Evolutionary conservation across 2,888 invertebrate genomes (phyloP).

Genomic region (Heliothis peltigera): DNA sequence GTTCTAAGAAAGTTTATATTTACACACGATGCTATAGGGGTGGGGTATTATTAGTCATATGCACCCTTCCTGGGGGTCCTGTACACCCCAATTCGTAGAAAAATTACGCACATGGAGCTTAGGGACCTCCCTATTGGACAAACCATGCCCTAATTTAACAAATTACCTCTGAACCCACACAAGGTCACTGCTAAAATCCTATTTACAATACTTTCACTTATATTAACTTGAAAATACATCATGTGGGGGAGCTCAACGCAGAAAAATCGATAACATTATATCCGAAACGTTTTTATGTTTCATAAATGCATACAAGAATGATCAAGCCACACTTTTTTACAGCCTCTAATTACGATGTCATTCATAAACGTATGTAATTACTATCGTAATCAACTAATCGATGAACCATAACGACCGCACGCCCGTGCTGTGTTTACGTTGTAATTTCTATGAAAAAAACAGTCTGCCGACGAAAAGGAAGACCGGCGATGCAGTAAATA

Average conservation of each 20-base stretch:
- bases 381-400: slow-evolving; percentile 81
- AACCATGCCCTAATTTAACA: slow-evolving; percentile 67
- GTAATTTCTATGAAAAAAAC: slow-evolving; percentile 70
- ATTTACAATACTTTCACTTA: slow-evolving; percentile 39
- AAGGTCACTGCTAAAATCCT: slow-evolving; percentile 66
- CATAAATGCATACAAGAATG: slow-evolving; percentile 43
- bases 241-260: slow-evolving; percentile 58
- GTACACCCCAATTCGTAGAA: slow-evolving; percentile 76
- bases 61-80: slow-evolving; percentile 70
- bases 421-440: slow-evolving; percentile 82
- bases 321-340: slow-evolving; percentile 62
- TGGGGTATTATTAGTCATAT: slow-evolving; percentile 63
- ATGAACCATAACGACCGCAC: slow-evolving; percentile 78
- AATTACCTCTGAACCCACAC: slow-evolving; percentile 61
- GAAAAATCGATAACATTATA: slow-evolving; percentile 63
- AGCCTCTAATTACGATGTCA: slow-evolving; percentile 74
- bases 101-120: slow-evolving; percentile 59
- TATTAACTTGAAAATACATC: slow-evolving; percentile 58
- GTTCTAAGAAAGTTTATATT: slow-evolving; percentile 33
- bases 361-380: slow-evolving; percentile 85
- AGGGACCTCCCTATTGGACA: slow-evolving; percentile 57
- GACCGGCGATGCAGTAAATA: slow-evolving; percentile 75
- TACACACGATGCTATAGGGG: slow-evolving; percentile 26
- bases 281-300: slow-evolving; percentile 47
- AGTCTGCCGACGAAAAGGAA: slow-evolving; percentile 72